These are phyloP conservation scores for Cephalopholis sonnerati DNA, from an alignment of 2,113 vertebrate genomes.

Conservation along the genomic window DNA sequence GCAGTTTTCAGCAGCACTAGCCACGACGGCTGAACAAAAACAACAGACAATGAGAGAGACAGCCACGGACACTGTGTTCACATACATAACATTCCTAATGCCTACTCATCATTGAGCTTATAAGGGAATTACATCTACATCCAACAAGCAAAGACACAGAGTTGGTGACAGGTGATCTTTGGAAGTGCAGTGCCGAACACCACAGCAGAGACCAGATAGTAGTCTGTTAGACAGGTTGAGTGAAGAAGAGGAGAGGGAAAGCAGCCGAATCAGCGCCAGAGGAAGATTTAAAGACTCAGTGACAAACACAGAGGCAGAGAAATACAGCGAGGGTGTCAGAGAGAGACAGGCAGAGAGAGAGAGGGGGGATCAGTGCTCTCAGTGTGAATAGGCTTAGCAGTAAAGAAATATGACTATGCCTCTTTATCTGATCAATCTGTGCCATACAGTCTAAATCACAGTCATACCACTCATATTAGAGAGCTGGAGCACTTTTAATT, in stretches of 20 bases:
- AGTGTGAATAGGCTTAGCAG: conserved; percentile 74
- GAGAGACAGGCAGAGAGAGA: background rate
- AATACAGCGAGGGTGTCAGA: no score
- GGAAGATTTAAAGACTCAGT: conserved; percentile 46
- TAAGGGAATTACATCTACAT: background rate
- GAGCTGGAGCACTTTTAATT: conserved; percentile 78
- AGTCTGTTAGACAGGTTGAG: background rate
- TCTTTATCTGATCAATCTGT: conserved; percentile 76
- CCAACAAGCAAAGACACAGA: background rate
- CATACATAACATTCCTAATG: background rate
- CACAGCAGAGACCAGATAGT: background rate
- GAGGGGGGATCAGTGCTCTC: conserved; percentile 63
- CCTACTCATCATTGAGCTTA: background rate
- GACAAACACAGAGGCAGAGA: conserved; percentile 36
- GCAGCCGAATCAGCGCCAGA: background rate
- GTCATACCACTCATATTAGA: conserved; percentile 67
- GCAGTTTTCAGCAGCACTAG: background rate
- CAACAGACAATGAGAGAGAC: background rate
- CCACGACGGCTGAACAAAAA: background rate
- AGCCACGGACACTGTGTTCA: background rate
- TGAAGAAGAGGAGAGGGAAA: conserved; percentile 8
- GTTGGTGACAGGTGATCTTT: background rate
- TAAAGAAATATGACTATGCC: conserved; percentile 54
- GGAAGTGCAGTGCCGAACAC: background rate
- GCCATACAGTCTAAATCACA: conserved; percentile 66